Base-by-base conservation (phyloP, 2,888 invertebrate genomes). In the Machimus atricapillus region DNA sequence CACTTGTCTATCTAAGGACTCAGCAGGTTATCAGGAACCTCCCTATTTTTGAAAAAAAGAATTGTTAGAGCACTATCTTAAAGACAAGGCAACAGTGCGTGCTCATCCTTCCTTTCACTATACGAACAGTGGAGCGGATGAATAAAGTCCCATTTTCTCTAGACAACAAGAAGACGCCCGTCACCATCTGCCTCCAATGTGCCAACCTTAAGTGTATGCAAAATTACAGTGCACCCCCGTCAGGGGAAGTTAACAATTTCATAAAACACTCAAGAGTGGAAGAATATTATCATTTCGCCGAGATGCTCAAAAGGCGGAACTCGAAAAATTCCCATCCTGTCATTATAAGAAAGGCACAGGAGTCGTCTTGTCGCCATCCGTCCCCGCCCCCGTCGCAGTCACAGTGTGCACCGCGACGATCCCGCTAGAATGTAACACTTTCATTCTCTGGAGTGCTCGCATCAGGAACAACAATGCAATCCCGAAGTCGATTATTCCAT, bases 401-500 rank as follows among this genome's bases (percentile, higher is more conserved):
- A 0, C n/a, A 1, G 58, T 58, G 23, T 58, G n/a, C 23, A 6
- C 9, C 58, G 58, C n/a, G 23, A n/a, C 58, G 9, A 7, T 23
- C 9, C 19, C 66, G 27, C 6, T 23, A 27, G 66, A 23, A 66
- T 66, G 66, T 66, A 66, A 66, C 66, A 66, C 66, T 27, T 66
- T 66, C 66, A 66, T 66, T 66, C 66, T 27, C 66, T 66, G 27
- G 66, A 66, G 66, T 81, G 56, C 46, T 81, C 56, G 12, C 31
- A 34, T 34, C 27, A 12, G 58, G 82, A 58, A 37, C 66, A 82
- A 82, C 82, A 66, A 66, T 82, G 66, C 82, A 82, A 82, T 82
- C 31, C 52, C 82, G 37, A 81, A 82, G 82, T 82, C 82, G 82
- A 82, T 82, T 82, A 82, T 82, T 82, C 82, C 82, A 66, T 82